Conservation (phyloP, 2,888 invertebrate species). For the Lithophane socia region DNA sequence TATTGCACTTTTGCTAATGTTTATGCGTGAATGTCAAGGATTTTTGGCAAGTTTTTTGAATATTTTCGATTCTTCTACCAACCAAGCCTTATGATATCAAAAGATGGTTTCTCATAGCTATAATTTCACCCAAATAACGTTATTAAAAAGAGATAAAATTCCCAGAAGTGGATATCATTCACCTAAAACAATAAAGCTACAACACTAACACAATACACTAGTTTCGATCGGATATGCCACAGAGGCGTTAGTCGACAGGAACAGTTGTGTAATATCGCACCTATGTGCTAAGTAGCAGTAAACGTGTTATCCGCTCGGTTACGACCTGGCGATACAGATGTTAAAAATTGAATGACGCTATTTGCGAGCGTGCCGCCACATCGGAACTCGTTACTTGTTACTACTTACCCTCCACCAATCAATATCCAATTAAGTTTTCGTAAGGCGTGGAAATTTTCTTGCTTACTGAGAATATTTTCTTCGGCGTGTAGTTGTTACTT, state of each 20-base stretch:
- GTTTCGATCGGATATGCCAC: constrained; percentile 66
- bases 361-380: constrained; percentile 57
- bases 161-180: constrained; percentile 22
- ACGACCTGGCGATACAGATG: constrained; percentile 67
- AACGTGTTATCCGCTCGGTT: constrained; percentile 69
- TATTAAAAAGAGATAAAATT: neutral
- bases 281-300: constrained; percentile 80
- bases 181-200: constrained; percentile 37
- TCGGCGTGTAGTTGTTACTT: constrained; percentile 27
- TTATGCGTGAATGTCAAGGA: constrained; percentile 38
- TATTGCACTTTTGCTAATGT: constrained; percentile 42
- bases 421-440: constrained; percentile 59
- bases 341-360: constrained; percentile 67
- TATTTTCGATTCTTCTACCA: neutral
- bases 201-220: constrained; percentile 53
- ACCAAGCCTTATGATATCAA: neutral
- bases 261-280: constrained; percentile 85
- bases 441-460: constrained; percentile 46
- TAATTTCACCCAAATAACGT: neutral
- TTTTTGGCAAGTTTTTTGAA: neutral
- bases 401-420: constrained; percentile 51
- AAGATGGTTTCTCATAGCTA: neutral
- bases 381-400: constrained; percentile 55
- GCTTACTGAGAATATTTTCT: constrained; percentile 42
- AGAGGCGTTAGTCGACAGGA: constrained; percentile 70